Evolutionary conservation across 2,888 invertebrate genomes (phyloP).

Genomic region (Electrophaes corylata): DNA sequence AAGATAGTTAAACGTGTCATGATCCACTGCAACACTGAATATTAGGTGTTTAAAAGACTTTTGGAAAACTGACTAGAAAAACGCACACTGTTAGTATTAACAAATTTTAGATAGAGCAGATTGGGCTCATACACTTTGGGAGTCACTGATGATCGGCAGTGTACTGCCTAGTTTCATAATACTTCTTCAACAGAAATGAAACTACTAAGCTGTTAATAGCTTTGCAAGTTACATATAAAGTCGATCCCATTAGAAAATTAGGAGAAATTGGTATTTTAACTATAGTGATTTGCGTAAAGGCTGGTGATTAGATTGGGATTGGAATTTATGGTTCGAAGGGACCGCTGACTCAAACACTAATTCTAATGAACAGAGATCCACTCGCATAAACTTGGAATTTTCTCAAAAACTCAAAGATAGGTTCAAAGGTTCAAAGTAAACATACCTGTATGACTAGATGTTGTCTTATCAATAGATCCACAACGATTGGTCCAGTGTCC

Average conservation of each 20-base stretch:
- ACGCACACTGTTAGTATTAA: not conserved
- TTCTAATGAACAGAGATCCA: not conserved
- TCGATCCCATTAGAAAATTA: constrained; percentile 29
- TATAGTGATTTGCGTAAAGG: constrained; percentile 12
- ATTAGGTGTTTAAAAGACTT: not conserved
- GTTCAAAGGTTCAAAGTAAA: not conserved
- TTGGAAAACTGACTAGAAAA: not conserved
- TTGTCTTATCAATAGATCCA: constrained; percentile 45
- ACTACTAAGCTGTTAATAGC: constrained; percentile 15
- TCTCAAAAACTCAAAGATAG: not conserved
- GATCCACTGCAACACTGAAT: constrained; percentile 42
- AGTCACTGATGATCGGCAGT: not conserved
- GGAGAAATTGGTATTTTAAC: constrained; percentile 7
- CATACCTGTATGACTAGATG: constrained; percentile 61
- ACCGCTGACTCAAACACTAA: not conserved
- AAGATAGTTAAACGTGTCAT: constrained; percentile 59
- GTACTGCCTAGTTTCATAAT: not conserved
- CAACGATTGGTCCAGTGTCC: constrained; percentile 50
- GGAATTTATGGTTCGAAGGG: not conserved
- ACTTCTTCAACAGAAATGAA: not conserved
- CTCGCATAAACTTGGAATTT: too few relatives aligned
- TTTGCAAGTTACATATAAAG: constrained; percentile 20
- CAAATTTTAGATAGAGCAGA: not conserved
- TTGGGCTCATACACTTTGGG: not conserved
- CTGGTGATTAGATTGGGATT: constrained; percentile 14